Percentiles rank a stretch among this genome's conserved stretches.
These are phyloP conservation scores for Bimastos eiseni DNA, from an alignment of 2,888 invertebrate genomes.

Conservation along the genomic window DNA sequence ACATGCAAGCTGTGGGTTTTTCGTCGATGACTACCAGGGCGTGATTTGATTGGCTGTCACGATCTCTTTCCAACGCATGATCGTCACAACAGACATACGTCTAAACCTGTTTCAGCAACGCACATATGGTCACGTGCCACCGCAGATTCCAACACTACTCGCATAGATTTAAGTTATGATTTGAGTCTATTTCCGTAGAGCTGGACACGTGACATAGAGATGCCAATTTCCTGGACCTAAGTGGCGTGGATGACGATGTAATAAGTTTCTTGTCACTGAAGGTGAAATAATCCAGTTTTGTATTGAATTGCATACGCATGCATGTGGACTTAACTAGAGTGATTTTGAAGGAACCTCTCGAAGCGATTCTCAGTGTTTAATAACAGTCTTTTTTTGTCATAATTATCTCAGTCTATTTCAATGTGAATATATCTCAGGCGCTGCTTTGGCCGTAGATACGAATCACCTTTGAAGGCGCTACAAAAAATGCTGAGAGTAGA, in stretches of 20 bases:
- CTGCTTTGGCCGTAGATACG: neutral
- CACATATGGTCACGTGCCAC: neutral
- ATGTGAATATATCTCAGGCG: neutral
- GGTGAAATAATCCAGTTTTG: neutral
- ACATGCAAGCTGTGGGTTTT: neutral
- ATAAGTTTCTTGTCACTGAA: neutral
- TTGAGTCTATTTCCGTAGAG: neutral
- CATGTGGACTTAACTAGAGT: too few species aligned
- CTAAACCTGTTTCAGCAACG: neutral
- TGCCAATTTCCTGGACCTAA: neutral
- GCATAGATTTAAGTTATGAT: neutral
- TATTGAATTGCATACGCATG: neutral
- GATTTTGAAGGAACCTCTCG: neutral
- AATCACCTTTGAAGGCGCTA: neutral
- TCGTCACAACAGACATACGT: neutral
- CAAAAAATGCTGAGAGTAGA: neutral
- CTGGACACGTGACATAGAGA: neutral
- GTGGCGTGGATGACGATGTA: neutral
- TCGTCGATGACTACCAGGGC: neutral
- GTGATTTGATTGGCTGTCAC: conserved; percentile 13
- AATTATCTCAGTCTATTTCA: neutral
- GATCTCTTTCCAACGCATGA: neutral
- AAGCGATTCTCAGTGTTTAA: neutral
- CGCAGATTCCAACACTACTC: neutral
- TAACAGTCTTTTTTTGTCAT: neutral